Evolutionary conservation across 2,797 vertebrate genomes (phyloP).

Genomic region (Acanthurus tractus): DNA sequence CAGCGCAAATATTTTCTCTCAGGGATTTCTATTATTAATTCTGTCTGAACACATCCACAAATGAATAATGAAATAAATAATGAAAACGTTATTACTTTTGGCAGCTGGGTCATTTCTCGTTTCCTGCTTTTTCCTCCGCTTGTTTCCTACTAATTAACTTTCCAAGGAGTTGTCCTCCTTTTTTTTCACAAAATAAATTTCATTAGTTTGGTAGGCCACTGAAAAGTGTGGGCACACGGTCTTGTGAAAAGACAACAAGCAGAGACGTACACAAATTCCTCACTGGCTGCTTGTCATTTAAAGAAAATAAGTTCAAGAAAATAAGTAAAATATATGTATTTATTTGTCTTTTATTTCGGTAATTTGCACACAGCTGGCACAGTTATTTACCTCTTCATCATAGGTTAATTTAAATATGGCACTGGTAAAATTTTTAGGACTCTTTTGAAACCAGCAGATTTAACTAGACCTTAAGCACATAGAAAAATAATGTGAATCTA

Average conservation of each 20-base stretch:
- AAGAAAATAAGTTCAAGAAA: constrained; percentile 12
- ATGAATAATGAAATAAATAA: constrained; percentile 89
- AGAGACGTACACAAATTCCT: constrained; percentile 34
- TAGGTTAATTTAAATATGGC: constrained; percentile 28
- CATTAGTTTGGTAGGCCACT: constrained; percentile 52
- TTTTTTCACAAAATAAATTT: constrained; percentile 76
- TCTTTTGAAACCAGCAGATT: constrained; percentile 5
- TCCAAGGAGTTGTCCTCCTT: constrained; percentile 88
- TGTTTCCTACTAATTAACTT: constrained; percentile 87
- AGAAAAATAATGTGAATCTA: constrained; percentile 7
- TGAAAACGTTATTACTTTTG: constrained; percentile 87
- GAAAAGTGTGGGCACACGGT: constrained; percentile 49
- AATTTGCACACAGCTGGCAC: constrained; percentile 6
- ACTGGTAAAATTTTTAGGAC: not conserved
- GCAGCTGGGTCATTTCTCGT: constrained; percentile 85
- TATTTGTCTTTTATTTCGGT: constrained; percentile 1
- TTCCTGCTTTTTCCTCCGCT: constrained; percentile 81
- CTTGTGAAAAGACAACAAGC: constrained; percentile 54
- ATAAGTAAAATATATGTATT: not conserved
- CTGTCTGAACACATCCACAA: constrained; percentile 88
- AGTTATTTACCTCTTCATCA: constrained; percentile 9
- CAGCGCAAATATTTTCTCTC: constrained; percentile 83
- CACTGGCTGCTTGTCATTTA: constrained; percentile 40
- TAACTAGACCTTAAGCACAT: not conserved
- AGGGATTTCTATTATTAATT: constrained; percentile 88